phyloP scores from a whole-genome alignment of 1,140 invertebrate genomes.

The Drosophila dunni region DNA sequence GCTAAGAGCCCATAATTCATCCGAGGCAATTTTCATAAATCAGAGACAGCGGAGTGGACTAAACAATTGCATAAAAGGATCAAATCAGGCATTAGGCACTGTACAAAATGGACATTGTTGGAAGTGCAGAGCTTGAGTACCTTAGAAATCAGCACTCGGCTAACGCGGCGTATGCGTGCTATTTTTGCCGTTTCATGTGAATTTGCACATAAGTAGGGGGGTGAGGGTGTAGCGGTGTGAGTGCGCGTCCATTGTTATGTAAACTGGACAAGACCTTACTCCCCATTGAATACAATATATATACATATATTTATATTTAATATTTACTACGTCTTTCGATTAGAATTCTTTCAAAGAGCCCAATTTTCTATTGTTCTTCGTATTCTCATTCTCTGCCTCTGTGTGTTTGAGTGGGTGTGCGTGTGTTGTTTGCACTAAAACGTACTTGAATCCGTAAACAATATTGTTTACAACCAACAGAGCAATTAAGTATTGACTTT shows the following conservation, averaged over 20 bases:
- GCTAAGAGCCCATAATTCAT: slow-evolving; percentile 28
- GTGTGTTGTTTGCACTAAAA: slow-evolving; percentile 13
- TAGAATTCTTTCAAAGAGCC: slow-evolving; percentile 14
- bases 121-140: neutral
- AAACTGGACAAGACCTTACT: slow-evolving; percentile 5
- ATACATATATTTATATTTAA: slow-evolving; percentile 7
- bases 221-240: neutral
- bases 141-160: neutral
- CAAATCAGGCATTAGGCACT: slow-evolving; percentile 7
- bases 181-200: slow-evolving; percentile 32
- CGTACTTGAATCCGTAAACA: slow-evolving; percentile 34
- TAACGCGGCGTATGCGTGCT: slow-evolving; percentile 40
- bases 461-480: slow-evolving; percentile 32
- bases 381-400: neutral
- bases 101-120: slow-evolving; percentile 19
- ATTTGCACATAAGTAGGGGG: neutral
- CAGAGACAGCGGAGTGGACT: neutral
- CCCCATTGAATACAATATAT: slow-evolving; percentile 7
- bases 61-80: neutral
- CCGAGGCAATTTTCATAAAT: slow-evolving; percentile 26
- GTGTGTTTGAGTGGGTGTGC: neutral
- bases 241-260: slow-evolving; percentile 1
- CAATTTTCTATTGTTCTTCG: neutral
- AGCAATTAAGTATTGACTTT: slow-evolving; percentile 51
- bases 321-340: slow-evolving; percentile 10